A percentile compares a stretch with the other conserved stretches of the same genome.
Conservation (phyloP, 2,113 vertebrate genomes). For the Gopherus evgoodei region DNA sequence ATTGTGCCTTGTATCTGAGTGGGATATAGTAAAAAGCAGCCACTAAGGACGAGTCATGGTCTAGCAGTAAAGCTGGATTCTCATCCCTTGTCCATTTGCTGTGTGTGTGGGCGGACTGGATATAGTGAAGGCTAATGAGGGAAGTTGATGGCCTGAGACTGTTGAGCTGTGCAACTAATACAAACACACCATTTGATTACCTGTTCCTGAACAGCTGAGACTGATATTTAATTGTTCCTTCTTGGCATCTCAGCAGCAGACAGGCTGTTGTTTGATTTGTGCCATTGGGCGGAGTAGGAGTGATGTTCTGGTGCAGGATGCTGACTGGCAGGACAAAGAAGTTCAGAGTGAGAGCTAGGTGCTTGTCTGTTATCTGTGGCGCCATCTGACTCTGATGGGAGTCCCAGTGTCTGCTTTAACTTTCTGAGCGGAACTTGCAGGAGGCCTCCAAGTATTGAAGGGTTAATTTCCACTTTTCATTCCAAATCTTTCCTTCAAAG, state of each 20-base stretch:
- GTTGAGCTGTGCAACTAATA: rapidly evolving
- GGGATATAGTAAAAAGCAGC: background rate
- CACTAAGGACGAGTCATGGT: background rate
- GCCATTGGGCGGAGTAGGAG: background rate
- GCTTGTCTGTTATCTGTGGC: background rate
- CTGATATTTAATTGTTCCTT: background rate
- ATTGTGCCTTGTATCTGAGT: background rate
- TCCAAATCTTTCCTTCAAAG: background rate
- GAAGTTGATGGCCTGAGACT: background rate
- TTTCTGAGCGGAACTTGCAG: background rate
- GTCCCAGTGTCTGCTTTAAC: background rate
- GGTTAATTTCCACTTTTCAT: background rate
- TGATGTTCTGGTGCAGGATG: background rate
- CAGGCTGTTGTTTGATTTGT: background rate
- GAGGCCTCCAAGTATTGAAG: background rate
- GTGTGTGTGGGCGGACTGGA: rapidly evolving
- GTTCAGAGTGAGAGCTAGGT: background rate
- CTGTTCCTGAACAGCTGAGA: background rate
- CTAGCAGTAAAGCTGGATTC: background rate
- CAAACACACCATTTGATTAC: background rate
- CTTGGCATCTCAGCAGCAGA: background rate
- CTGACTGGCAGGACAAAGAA: background rate
- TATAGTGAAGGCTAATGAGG: rapidly evolving
- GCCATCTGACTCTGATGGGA: background rate
- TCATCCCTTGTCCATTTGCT: background rate